These are phyloP conservation scores for Oncopodura yosiiana DNA, from an alignment of 1,140 invertebrate species.

Conservation along the genomic window DNA sequence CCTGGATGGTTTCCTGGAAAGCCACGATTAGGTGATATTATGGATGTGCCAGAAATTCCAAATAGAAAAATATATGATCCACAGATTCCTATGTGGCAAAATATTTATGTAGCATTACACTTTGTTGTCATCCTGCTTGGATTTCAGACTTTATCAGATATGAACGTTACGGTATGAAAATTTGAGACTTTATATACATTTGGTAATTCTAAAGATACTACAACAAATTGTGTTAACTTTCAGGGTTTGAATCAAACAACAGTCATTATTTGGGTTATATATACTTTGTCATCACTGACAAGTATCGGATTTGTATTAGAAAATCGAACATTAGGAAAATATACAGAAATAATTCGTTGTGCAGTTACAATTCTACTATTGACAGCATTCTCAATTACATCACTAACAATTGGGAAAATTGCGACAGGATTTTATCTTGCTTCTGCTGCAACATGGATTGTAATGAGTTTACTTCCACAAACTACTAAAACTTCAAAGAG, in stretches of 20 bases:
- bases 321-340: constrained; percentile 2
- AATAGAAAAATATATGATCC: constrained; percentile 58
- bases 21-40: constrained; percentile 62
- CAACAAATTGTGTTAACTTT: not conserved
- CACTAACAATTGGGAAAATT: not conserved
- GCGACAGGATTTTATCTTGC: not conserved
- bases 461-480: too few relatives aligned
- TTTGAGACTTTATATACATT: not conserved
- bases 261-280: constrained; percentile 10
- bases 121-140: constrained; percentile 55
- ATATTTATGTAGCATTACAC: constrained; percentile 57
- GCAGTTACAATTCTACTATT: not conserved
- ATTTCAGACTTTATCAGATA: constrained; percentile 51
- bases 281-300: constrained; percentile 18
- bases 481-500: too few relatives aligned
- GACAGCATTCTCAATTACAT: not conserved
- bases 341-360: constrained; percentile 12
- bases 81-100: constrained; percentile 55
- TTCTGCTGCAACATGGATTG: not conserved
- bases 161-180: constrained; percentile 52
- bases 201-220: too few relatives aligned
- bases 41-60: constrained; percentile 62
- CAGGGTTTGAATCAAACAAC: constrained; percentile 19
- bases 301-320: constrained; percentile 24
- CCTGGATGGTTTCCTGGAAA: constrained; percentile 78